Base-by-base conservation (phyloP, 2,888 invertebrate genomes). In the Fragum fragum region DNA sequence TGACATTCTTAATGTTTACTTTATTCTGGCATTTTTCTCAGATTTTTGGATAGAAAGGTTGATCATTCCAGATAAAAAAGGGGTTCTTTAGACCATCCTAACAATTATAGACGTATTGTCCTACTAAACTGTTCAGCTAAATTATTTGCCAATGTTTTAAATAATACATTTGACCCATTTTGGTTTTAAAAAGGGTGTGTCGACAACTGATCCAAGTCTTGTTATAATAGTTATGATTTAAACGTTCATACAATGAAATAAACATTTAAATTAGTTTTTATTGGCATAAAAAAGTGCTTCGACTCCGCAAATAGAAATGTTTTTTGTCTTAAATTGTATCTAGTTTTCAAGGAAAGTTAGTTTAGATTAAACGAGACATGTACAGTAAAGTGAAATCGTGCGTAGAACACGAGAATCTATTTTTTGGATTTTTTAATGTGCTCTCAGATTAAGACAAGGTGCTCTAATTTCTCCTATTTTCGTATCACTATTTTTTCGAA, bases 11-110 rank as follows among this genome's bases (percentile, higher is more conserved):
- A n/a, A 72, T 53, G 73, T 73, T 52, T 73, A 74, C 47, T 9
- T 1, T 18, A 70, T 79, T 23, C n/a, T n/a, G n/a, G n/a, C n/a
- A n/a, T 63, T 74, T 23, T 14, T 57, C 68, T 69, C 57, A 0
- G 79, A 79, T 1, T 39, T 26, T 11, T 79, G 79, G 79, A n/a
- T 57, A 18, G 79, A 69, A 16, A 70, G 71, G 29, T 71, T 79
- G 18, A 66, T 75, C 14, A 68, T 71, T 1, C 75, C 75, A 26
- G 71, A 21, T 47, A 57, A 28, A 79, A 81, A 61, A 74, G 73
- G 32, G 69, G 66, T 36, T 63, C 29, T 53, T 14, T 11, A 36
- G 47, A 52, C 32, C 23, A 68, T 32, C 69, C 61, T 16, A 36
- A 69, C 3, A 74, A 79, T 23, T 79, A 69, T 11, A 39, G 74